Base-by-base conservation (phyloP, 2,888 invertebrate species). In the Drosophila pegasa region DNA sequence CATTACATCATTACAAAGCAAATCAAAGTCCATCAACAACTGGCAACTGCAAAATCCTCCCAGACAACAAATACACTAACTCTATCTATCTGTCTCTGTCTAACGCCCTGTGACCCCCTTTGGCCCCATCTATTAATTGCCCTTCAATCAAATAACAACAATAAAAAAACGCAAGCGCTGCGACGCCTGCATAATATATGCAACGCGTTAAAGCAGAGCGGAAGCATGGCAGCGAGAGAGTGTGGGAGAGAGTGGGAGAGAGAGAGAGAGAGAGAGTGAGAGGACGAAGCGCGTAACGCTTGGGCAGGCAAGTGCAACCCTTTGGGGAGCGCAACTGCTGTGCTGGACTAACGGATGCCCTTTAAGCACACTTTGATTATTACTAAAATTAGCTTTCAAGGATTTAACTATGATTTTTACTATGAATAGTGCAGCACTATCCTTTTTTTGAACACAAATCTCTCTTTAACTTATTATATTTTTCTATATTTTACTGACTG, bases 1-100 rank as follows among this genome's bases (percentile, higher is more conserved):
- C 77, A 75, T 77, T 63, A 54, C 54, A 72, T 75, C 69, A 77
- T 31, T 57, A 43, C 56, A 33, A 61, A 43, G 35, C 35, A 41
- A 31, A 48, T 20, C 45, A 41, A 38, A 35, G 55, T 55, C 60
- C 18, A 54, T 41, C 52, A 63, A 47, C 60, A 50, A 58, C 58
- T 43, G 69, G 60, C 62, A 72, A 62, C 41, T 60, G 57, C 71
- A 76, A 75, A 54, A 43, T n/a, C 50, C 48, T 57, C 50, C 22
- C 50, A 33, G 29, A 41, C 63, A 58, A 33, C 31, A 48, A 40
- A 43, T 18, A 45, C n/a, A 55, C 38, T 33, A 25, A 48, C 48
- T 27, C 22, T n/a, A 25, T 12, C 45, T 12, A 31, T n/a, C 10
- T 31, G 3, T 18, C 27, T 43, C 27, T 45, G 9, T 27, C 33